These are phyloP conservation scores for Syngnathus typhle DNA, from an alignment of 2,113 vertebrate genomes.

Conservation along the genomic window DNA sequence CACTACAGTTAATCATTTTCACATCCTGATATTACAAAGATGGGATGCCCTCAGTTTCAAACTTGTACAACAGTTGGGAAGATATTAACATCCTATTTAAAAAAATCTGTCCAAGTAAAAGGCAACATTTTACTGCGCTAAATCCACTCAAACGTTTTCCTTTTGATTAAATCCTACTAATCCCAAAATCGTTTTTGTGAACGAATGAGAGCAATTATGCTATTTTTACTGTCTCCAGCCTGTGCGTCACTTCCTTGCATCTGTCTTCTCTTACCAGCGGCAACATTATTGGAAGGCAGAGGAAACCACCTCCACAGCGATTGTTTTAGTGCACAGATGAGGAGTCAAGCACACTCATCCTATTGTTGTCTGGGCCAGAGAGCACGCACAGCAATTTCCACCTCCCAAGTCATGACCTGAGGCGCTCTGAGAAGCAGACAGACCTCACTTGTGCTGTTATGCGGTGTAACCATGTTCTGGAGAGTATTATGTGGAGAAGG, in stretches of 20 bases:
- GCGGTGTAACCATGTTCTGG: constrained; percentile 58
- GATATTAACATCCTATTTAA: no score
- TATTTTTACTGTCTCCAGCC: constrained; percentile 7
- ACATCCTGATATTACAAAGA: no score
- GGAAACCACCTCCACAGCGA: constrained; percentile 44
- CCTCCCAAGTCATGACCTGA: constrained; percentile 24
- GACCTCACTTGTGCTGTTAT: constrained; percentile 20
- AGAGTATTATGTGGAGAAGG: constrained; percentile 46
- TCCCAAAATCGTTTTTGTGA: neutral
- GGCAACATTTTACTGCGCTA: no score
- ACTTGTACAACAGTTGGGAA: no score
- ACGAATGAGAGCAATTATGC: constrained; percentile 6
- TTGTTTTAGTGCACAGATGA: constrained; percentile 38
- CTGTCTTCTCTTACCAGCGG: constrained; percentile 23
- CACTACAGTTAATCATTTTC: no score
- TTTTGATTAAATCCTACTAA: neutral
- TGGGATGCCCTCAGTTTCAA: no score
- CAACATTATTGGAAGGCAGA: constrained; percentile 43
- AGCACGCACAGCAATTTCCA: constrained; percentile 29
- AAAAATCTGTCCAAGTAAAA: no score
- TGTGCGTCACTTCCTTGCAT: constrained; percentile 41
- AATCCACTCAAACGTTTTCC: neutral
- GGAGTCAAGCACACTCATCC: constrained; percentile 29
- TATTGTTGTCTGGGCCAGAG: constrained; percentile 53
- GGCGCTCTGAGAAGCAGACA: constrained; percentile 27